Evolutionary conservation across 2,888 invertebrate genomes (phyloP).

Genomic region (Ditylenchus weischeri): DNA sequence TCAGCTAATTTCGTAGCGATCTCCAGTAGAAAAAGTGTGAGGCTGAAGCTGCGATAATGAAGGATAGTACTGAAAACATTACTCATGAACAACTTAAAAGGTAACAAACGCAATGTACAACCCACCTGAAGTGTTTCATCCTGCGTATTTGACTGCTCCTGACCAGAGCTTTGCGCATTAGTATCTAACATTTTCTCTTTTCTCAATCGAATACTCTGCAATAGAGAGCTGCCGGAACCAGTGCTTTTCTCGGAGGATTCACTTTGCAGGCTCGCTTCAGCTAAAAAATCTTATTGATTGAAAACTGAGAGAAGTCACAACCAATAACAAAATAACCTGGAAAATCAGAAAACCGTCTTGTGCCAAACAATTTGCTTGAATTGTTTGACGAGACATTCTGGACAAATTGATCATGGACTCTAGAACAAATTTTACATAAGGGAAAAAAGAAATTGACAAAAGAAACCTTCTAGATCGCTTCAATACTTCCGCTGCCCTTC

Average conservation of each 20-base stretch:
- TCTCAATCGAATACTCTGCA: slow-evolving; percentile 20
- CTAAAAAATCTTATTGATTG: background rate
- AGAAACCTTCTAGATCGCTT: slow-evolving; percentile 43
- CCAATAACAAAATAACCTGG: background rate
- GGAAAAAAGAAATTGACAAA: background rate
- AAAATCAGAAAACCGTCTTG: slow-evolving; percentile 11
- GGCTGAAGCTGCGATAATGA: slow-evolving; percentile 25
- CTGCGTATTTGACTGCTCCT: no score
- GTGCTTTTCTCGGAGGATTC: slow-evolving; percentile 5
- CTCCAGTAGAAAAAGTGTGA: slow-evolving; percentile 25
- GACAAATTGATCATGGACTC: slow-evolving; percentile 28
- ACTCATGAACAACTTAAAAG: background rate
- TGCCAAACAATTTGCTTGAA: slow-evolving; percentile 17
- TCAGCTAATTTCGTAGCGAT: slow-evolving; percentile 59
- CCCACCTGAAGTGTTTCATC: background rate
- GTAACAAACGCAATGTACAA: background rate
- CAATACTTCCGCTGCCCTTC: slow-evolving; percentile 68
- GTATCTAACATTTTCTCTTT: slow-evolving; percentile 31
- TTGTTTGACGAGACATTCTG: slow-evolving; percentile 20
- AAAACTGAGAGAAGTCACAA: background rate
- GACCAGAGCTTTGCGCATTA: background rate
- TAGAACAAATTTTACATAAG: background rate
- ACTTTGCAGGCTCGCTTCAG: background rate
- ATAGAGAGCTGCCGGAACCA: slow-evolving; percentile 21
- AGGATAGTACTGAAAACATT: slow-evolving; percentile 29